Evolutionary conservation across 1,140 invertebrate genomes (phyloP), one percentile per base, ranked within the genome.

Genomic region (Zaprionus davidi): DNA sequence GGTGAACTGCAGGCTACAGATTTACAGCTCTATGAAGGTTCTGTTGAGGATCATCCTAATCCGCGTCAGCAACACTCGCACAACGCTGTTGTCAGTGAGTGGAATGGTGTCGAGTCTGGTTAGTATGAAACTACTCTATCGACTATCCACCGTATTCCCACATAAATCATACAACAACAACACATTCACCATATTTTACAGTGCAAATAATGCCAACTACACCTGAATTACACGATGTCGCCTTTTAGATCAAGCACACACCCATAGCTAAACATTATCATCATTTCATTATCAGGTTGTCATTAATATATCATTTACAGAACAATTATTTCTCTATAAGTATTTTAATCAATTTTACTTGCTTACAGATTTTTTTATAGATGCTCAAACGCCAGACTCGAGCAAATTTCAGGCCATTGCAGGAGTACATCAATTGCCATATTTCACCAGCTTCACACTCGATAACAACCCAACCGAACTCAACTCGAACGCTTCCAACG

Each of bases 51-150:
- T 57, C 75, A 81, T 73, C 78, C 78, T 15, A 82, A 83, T 74
- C 78, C 75, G 5, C 74, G 74, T 34, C 79, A 82, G 53, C 20
- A 53, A 6, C 76, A 78, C 31, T 60, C 71, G 2, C 80, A 85
- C 17, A 79, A 85, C 65, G 65, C 78, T 11, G 68, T 92, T 34
- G 84, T 92, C 55, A 91, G 91, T 49, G 91, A 92, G 65, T 92
- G 91, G 91, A 92, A 92, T 76, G 91, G 91, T 36, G 82, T 91
- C n/a, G 91, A 92, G 74, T 92, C 91, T 60, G 91, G 91, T 92
- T 68, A 58, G 78, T 87, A 76, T 72, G 11, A 55, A 24, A 7
- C 12, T 3, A 31, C n/a, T 22, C 20, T 31, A 9, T 2, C 24
- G 2, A 56, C 24, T 56, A 7, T n/a, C 1, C 17, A 38, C 57